These are phyloP conservation scores for Hirtodrosophila duncani DNA, from an alignment of 2,888 invertebrate species.

Conservation along the genomic window DNA sequence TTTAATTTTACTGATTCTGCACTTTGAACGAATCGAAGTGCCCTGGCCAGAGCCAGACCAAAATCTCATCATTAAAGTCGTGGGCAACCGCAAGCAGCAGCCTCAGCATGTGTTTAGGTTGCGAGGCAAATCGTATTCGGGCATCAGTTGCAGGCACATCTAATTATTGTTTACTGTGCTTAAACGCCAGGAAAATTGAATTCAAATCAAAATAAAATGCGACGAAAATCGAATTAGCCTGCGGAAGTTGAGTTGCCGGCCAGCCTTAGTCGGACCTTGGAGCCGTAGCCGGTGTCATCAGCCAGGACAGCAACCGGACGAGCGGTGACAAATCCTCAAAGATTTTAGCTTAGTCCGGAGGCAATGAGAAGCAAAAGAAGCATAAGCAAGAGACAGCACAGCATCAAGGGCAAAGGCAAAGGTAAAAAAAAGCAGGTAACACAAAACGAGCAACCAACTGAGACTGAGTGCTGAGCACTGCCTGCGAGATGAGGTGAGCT, in stretches of 20 bases:
- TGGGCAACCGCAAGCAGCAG: constrained; percentile 30
- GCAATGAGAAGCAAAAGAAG: constrained; percentile 52
- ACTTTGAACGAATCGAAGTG: constrained; percentile 63
- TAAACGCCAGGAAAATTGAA: constrained; percentile 71
- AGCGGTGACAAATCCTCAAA: constrained; percentile 55
- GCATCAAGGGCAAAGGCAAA: constrained; percentile 25
- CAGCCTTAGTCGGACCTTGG: too few species aligned
- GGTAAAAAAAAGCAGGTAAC: constrained; percentile 35
- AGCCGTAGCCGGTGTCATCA: constrained; percentile 33
- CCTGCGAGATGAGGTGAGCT: neutral
- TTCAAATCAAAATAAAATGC: constrained; percentile 66
- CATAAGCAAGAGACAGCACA: constrained; percentile 42
- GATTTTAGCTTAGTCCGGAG: constrained; percentile 44
- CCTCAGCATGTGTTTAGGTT: constrained; percentile 15
- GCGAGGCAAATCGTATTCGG: constrained; percentile 6
- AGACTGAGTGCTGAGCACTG: too few species aligned
- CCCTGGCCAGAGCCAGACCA: constrained; percentile 38
- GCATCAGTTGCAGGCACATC: constrained; percentile 49
- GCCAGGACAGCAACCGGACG: constrained; percentile 19
- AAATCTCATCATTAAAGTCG: constrained; percentile 46
- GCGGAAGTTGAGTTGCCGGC: constrained; percentile 49
- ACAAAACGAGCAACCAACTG: constrained; percentile 23
- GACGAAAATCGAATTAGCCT: constrained; percentile 68
- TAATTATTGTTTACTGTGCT: constrained; percentile 73
- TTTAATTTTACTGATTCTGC: constrained; percentile 71